Evolutionary conservation across 2,888 invertebrate genomes (phyloP).

Genomic region (Malthinus seriepunctatus): DNA sequence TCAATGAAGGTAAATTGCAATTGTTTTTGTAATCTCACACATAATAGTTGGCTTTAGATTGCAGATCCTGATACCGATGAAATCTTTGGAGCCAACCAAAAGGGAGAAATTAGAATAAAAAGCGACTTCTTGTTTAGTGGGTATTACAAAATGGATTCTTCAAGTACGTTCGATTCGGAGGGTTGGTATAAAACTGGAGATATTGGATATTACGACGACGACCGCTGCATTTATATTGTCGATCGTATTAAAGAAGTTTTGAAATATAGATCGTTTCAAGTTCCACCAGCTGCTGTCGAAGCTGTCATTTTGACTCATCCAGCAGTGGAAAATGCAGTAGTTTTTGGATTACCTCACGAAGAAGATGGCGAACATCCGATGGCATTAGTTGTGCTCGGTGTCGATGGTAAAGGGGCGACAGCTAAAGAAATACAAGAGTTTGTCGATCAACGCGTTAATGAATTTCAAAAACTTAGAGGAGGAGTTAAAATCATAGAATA

Average conservation of each 20-base stretch:
- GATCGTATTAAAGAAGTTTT: slow-evolving; percentile 56
- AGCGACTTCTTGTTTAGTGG: slow-evolving; percentile 48
- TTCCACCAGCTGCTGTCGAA: slow-evolving; percentile 81
- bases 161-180: slow-evolving; percentile 50
- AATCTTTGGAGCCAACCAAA: slow-evolving; percentile 53
- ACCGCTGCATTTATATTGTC: slow-evolving; percentile 53
- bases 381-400: slow-evolving; percentile 47
- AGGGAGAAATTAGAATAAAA: slow-evolving; percentile 60
- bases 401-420: slow-evolving; percentile 8
- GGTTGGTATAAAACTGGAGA: slow-evolving; percentile 59
- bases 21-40: background rate
- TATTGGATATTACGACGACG: slow-evolving; percentile 55
- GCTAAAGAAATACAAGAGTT: slow-evolving; percentile 2
- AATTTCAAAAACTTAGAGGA: slow-evolving; percentile 4
- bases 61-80: slow-evolving; percentile 54
- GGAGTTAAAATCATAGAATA: slow-evolving; percentile 7
- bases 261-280: slow-evolving; percentile 57
- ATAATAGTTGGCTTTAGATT: slow-evolving; percentile 48
- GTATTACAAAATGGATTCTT: slow-evolving; percentile 56
- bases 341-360: slow-evolving; percentile 73
- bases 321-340: slow-evolving; percentile 75
- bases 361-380: slow-evolving; percentile 72
- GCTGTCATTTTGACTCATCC: slow-evolving; percentile 67
- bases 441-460: slow-evolving; percentile 1
- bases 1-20: background rate